Evolutionary conservation across 2,113 vertebrate species (phyloP).

Genomic region (Diglossa brunneiventris): DNA sequence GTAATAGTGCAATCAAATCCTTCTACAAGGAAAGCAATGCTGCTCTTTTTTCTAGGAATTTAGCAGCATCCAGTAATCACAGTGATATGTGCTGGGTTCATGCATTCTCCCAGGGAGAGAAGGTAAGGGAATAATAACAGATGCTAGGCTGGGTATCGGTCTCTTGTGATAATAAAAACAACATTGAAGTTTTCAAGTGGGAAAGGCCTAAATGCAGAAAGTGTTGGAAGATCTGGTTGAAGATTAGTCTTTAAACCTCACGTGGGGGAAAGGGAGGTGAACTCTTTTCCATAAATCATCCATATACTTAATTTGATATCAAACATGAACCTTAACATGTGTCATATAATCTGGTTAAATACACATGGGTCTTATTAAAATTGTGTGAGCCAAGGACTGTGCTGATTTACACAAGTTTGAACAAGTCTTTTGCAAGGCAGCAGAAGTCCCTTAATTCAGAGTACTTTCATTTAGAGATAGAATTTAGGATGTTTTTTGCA

Average conservation of each 20-base stretch:
- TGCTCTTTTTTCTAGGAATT: conserved; percentile 55
- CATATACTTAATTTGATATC: conserved; percentile 78
- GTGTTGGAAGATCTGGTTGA: conserved; percentile 72
- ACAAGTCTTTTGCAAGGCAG: conserved; percentile 41
- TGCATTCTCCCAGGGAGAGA: conserved; percentile 38
- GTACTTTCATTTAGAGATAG: not conserved
- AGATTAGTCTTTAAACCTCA: conserved; percentile 74
- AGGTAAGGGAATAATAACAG: conserved; percentile 64
- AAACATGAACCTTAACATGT: conserved; percentile 74
- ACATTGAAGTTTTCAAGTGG: conserved; percentile 54
- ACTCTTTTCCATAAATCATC: conserved; percentile 75
- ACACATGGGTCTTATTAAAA: conserved; percentile 76
- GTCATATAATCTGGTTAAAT: conserved; percentile 77
- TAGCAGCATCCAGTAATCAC: conserved; percentile 54
- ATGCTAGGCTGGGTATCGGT: conserved; percentile 67
- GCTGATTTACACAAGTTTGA: conserved; percentile 66
- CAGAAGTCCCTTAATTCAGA: conserved; percentile 33
- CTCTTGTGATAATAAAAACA: conserved; percentile 72
- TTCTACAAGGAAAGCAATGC: conserved; percentile 1
- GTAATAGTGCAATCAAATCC: conserved; percentile 47
- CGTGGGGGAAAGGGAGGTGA: conserved; percentile 55
- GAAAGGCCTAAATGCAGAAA: conserved; percentile 59
- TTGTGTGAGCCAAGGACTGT: conserved; percentile 71
- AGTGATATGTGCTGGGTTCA: conserved; percentile 43
- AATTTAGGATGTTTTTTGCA: not conserved